A percentile compares a stretch with the other conserved stretches of the same genome.
Evolutionary conservation across 2,888 invertebrate genomes (phyloP).

Genomic region (Hirtodrosophila cameraria): DNA sequence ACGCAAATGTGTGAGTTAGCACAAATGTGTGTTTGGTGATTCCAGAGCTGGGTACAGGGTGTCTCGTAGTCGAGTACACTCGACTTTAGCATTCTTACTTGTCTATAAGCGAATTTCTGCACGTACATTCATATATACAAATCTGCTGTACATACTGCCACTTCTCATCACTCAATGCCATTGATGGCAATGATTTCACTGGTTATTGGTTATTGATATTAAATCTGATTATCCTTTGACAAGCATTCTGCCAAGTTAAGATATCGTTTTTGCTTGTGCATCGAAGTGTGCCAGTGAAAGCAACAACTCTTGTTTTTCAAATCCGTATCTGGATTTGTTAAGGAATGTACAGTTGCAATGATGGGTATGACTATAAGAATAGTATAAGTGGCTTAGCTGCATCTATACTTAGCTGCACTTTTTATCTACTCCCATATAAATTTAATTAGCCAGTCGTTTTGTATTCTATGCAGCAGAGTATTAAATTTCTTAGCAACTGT

Average conservation of each 20-base stretch:
- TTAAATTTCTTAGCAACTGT: too few species aligned
- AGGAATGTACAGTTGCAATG: background rate
- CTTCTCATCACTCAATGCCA: constrained; percentile 30
- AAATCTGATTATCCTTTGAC: constrained; percentile 59
- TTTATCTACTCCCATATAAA: too few species aligned
- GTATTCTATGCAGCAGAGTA: too few species aligned
- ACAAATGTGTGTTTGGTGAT: constrained; percentile 11
- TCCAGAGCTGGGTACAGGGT: too few species aligned
- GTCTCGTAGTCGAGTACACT: too few species aligned
- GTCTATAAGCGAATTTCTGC: constrained; percentile 20
- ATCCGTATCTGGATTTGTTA: too few species aligned
- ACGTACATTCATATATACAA: constrained; percentile 9
- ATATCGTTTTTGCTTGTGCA: constrained; percentile 50
- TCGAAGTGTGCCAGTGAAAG: constrained; percentile 23
- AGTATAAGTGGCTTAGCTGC: too few species aligned
- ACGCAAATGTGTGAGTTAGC: constrained; percentile 2
- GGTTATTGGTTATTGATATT: constrained; percentile 71
- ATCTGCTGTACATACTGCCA: constrained; percentile 8
- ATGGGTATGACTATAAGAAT: too few species aligned
- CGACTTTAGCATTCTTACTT: too few species aligned
- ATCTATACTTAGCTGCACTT: too few species aligned
- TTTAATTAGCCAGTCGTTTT: too few species aligned
- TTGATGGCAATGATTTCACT: constrained; percentile 41
- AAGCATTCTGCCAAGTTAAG: constrained; percentile 34
- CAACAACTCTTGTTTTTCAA: background rate